A percentile compares a stretch with the other conserved stretches of the same genome.
Evolutionary conservation across 2,888 invertebrate species (phyloP).

Genomic region (Andrena dorsata): DNA sequence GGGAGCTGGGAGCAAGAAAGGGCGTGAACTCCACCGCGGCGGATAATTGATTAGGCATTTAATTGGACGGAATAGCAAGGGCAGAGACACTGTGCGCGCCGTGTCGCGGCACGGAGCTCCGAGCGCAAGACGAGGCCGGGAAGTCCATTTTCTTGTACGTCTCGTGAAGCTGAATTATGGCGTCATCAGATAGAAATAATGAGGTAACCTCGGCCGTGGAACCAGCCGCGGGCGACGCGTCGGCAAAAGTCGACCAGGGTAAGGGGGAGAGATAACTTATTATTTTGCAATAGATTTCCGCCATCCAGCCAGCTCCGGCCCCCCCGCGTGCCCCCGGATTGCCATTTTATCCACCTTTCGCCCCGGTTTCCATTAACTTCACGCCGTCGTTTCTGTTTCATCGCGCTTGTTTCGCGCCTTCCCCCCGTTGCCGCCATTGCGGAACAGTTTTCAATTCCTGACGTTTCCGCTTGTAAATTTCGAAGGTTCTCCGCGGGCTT

Average conservation of each 20-base stretch:
- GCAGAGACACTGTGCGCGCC: conserved; percentile 59
- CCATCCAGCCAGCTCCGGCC: conserved; percentile 29
- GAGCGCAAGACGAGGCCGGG: conserved; percentile 63
- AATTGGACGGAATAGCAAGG: conserved; percentile 76
- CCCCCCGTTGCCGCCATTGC: neutral
- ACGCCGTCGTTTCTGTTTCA: conserved; percentile 36
- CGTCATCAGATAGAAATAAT: conserved; percentile 83
- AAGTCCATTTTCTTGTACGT: conserved; percentile 82
- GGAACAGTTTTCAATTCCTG: conserved; percentile 11
- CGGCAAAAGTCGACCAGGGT: conserved; percentile 75
- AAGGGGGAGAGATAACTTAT: conserved; percentile 74
- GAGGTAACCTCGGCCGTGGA: conserved; percentile 77
- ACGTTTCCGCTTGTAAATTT: conserved; percentile 22
- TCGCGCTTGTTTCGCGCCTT: conserved; percentile 9
- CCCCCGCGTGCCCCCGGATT: no score
- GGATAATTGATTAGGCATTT: conserved; percentile 78
- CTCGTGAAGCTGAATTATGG: conserved; percentile 80
- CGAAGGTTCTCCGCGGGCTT: neutral
- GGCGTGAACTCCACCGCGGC: conserved; percentile 53
- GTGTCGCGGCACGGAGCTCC: conserved; percentile 49
- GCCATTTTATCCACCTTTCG: conserved; percentile 19
- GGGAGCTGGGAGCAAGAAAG: conserved; percentile 63
- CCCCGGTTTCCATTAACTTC: conserved; percentile 35
- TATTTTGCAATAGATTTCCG: conserved; percentile 79
- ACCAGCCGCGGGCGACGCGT: conserved; percentile 75